These are phyloP conservation scores for Lophochroa leadbeateri DNA, from an alignment of 2,113 vertebrate genomes.

Conservation along the genomic window DNA sequence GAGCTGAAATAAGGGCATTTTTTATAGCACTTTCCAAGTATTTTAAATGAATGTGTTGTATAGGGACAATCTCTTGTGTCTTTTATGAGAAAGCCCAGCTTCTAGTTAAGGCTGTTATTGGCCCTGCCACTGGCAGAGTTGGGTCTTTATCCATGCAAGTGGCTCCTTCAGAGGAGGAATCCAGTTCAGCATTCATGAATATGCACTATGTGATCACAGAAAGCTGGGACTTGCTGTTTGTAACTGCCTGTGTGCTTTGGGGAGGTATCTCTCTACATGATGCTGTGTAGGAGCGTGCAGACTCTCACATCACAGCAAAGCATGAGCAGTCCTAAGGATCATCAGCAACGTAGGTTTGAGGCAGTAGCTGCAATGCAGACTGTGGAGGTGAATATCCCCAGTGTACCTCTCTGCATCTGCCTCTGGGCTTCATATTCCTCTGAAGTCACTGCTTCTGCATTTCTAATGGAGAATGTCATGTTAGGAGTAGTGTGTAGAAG, in stretches of 20 bases:
- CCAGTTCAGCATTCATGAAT: neutral
- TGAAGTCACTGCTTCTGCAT: neutral
- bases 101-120: neutral
- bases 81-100: neutral
- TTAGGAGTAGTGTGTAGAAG: neutral
- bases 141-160: neutral
- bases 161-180: neutral
- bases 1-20: slow-evolving; percentile 33
- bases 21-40: neutral
- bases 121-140: neutral
- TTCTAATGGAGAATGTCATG: neutral
- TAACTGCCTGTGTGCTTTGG: rapidly evolving
- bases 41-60: neutral
- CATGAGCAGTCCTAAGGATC: neutral
- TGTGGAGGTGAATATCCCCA: neutral
- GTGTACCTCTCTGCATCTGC: neutral
- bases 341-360: neutral
- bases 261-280: neutral
- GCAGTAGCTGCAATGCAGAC: neutral
- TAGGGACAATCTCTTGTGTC: neutral
- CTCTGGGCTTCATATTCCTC: neutral
- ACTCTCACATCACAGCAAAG: neutral
- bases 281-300: neutral
- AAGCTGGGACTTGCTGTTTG: neutral
- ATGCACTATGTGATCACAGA: neutral